Base-by-base conservation (phyloP, 2,888 invertebrate species). In the Anoplius nigerrimus region DNA sequence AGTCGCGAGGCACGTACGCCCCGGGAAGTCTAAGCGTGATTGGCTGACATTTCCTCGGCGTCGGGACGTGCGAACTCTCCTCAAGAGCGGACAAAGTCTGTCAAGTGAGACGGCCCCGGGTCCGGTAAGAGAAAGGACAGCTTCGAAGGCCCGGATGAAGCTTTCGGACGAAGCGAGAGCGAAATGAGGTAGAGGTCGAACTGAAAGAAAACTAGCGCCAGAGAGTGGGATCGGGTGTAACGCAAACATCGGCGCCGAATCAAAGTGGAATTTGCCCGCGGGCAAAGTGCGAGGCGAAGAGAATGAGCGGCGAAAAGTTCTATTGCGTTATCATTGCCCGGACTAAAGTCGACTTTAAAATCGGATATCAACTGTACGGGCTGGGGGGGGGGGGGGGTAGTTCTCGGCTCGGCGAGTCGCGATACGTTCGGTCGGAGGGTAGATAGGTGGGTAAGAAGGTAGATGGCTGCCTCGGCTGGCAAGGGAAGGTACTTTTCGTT, bases 1-100 rank as follows among this genome's bases (percentile, higher is more conserved):
- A 76, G 64, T 67, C 65, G n/a, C 16, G 6, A 56, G 43, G 68
- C 76, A 76, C 72, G 71, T 71, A 66, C 48, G 13, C 43, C 21
- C 13, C 16, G 8, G 20, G 24, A 62, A 27, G 54, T 57, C 52
- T 51, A 62, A 52, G 55, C 52, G 45, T 59, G 69, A 76, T 69
- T 62, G 72, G 52, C 27, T 66, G 68, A 66, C 59, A 60, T 70
- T 52, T 67, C 57, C 42, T 27, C 59, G 22, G 11, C 22, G 16
- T 18, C 15, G 0, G 13, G 42, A 43, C 62, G 62, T 71, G 74
- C 53, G 45, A 52, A 56, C 48, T 27, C 48, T 57, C 51, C 20
- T 8, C 21, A 22, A 18, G 13, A 8, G 18, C 18, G 54, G 21
- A 58, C 56, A 59, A 66, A 64, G 60, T 64, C 51, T 55, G 60